A percentile compares a stretch with the other conserved stretches of the same genome.
These are phyloP conservation scores for Ochotona princeps DNA, from an alignment of 2,113 vertebrate genomes.

Conservation along the genomic window DNA sequence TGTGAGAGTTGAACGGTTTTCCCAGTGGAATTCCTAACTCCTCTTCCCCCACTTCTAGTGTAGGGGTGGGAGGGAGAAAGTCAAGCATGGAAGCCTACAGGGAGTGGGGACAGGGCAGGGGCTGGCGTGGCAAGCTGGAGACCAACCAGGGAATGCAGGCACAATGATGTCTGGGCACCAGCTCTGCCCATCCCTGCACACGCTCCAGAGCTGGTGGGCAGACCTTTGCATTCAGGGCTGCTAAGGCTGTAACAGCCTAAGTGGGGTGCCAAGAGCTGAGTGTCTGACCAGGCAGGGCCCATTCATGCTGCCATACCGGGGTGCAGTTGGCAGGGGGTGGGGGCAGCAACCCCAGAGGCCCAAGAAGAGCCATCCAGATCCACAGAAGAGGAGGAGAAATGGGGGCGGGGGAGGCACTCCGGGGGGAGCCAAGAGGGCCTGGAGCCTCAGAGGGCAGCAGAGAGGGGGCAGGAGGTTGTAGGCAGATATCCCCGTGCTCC, in stretches of 20 bases:
- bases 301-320: background rate
- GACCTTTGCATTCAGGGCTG: background rate
- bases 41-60: slow-evolving; percentile 45
- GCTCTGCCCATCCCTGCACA: background rate
- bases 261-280: background rate
- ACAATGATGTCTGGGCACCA: rapidly evolving
- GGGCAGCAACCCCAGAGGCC: background rate
- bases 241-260: background rate
- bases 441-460: background rate
- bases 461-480: background rate
- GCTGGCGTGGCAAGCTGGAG: no score
- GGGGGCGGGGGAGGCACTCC: rapidly evolving
- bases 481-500: background rate
- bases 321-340: background rate
- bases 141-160: background rate
- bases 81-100: background rate
- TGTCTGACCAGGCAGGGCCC: background rate
- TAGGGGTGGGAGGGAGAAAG: background rate
- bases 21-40: slow-evolving; percentile 72
- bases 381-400: background rate
- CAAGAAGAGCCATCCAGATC: background rate
- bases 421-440: no score
- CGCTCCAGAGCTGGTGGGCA: background rate
- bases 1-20: slow-evolving; percentile 63
- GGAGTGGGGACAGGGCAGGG: background rate